Conservation (phyloP, 2,113 vertebrate species). For the Gracilinanus agilis region DNA sequence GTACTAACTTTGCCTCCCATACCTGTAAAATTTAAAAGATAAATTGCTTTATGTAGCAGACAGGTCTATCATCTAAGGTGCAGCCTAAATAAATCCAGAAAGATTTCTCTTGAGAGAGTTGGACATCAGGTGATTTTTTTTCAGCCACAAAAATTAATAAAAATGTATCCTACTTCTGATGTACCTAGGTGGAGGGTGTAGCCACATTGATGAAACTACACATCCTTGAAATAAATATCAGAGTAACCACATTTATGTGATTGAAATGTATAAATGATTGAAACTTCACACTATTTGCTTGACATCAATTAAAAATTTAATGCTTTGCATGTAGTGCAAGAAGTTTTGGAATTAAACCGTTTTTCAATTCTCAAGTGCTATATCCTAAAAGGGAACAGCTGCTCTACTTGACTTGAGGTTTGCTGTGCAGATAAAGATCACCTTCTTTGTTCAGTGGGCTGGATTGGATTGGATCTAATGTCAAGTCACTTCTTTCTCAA, state of each 20-base stretch:
- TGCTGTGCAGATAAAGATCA: constrained; percentile 5
- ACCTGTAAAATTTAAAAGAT: background rate
- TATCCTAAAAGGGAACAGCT: constrained; percentile 9
- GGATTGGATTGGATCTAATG: background rate
- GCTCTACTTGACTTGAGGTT: constrained; percentile 20
- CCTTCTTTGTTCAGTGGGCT: constrained; percentile 8
- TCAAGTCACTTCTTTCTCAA: constrained; percentile 4
- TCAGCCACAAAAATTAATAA: background rate
- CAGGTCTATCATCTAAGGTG: background rate
- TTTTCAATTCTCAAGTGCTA: background rate
- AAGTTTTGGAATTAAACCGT: constrained; percentile 33
- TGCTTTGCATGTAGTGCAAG: background rate
- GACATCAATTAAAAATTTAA: constrained; percentile 16
- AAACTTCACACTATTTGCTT: background rate
- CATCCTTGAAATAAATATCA: background rate
- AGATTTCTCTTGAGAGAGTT: background rate
- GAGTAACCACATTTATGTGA: background rate
- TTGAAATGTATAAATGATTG: background rate
- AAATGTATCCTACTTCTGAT: background rate
- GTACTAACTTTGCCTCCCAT: background rate
- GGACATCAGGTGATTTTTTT: background rate
- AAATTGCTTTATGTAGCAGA: background rate
- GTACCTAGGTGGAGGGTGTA: background rate
- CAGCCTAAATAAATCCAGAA: background rate
- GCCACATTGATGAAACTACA: background rate